phyloP scores from a whole-genome alignment of 2,797 vertebrate species.

The Luscinia megarhynchos region DNA sequence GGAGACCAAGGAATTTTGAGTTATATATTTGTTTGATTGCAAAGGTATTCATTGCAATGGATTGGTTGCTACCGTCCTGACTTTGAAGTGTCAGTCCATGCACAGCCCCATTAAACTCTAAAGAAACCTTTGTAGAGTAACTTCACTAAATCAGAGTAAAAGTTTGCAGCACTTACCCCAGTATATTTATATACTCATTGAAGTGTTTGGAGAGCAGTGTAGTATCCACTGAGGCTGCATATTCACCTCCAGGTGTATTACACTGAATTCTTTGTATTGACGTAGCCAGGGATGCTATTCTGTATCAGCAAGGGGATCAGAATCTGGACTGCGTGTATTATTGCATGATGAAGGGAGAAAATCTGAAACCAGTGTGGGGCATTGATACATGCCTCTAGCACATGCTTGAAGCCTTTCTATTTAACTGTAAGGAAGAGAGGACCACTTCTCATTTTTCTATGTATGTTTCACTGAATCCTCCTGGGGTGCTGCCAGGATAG shows the following conservation, averaged over 20 bases:
- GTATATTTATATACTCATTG: not conserved
- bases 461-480: not conserved
- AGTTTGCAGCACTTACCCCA: not conserved
- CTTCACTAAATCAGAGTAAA: not conserved
- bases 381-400: not conserved
- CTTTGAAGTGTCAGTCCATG: not conserved
- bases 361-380: not conserved
- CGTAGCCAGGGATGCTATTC: not conserved
- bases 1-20: not conserved
- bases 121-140: not conserved
- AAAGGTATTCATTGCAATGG: not conserved
- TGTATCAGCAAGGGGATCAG: not conserved
- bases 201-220: not conserved
- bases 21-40: not conserved
- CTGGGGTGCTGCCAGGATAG: not conserved
- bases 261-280: not conserved
- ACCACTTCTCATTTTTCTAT: not conserved
- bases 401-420: not conserved
- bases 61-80: not conserved
- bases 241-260: not conserved
- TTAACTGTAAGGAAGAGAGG: not conserved
- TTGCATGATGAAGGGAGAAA: not conserved
- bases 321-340: not conserved
- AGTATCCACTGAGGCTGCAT: not conserved
- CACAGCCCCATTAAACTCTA: not conserved